phyloP scores from a whole-genome alignment of 2,797 vertebrate genomes.

The Periparus ater region DNA sequence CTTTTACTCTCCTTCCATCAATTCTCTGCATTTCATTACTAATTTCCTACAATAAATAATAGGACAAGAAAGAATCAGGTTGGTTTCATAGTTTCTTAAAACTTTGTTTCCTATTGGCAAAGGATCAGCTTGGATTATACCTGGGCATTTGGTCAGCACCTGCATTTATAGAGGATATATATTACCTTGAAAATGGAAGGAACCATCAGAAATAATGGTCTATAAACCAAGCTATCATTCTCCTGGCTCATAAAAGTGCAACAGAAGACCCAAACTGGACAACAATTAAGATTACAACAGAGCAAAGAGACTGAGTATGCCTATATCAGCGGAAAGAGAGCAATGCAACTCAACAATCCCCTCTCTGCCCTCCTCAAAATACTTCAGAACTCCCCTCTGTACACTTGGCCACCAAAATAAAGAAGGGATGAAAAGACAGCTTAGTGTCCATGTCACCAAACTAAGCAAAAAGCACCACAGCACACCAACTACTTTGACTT shows the following conservation, averaged over 20 bases:
- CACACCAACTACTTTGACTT: not conserved
- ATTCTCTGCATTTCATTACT: not conserved
- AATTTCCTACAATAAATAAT: not conserved
- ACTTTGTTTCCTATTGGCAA: not conserved
- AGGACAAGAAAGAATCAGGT: not conserved
- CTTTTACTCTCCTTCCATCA: not conserved
- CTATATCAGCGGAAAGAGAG: not conserved
- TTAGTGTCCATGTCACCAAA: not conserved
- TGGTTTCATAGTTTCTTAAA: not conserved
- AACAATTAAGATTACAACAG: not conserved
- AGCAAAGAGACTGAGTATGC: not conserved
- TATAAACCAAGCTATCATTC: not conserved
- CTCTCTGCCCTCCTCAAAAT: not conserved
- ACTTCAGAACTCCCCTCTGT: not conserved
- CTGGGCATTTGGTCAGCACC: not conserved
- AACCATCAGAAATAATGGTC: not conserved
- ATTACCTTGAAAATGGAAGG: conserved; percentile 11
- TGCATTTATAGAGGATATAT: not conserved
- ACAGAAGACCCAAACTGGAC: not conserved
- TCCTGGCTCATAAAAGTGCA: not conserved
- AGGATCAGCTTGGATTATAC: not conserved
- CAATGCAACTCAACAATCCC: not conserved
- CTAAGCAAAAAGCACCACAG: not conserved
- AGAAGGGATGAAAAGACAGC: not conserved
- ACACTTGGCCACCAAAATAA: not conserved